These are phyloP conservation scores for Catotricha subobsoleta DNA, from an alignment of 2,888 invertebrate species.

Conservation along the genomic window DNA sequence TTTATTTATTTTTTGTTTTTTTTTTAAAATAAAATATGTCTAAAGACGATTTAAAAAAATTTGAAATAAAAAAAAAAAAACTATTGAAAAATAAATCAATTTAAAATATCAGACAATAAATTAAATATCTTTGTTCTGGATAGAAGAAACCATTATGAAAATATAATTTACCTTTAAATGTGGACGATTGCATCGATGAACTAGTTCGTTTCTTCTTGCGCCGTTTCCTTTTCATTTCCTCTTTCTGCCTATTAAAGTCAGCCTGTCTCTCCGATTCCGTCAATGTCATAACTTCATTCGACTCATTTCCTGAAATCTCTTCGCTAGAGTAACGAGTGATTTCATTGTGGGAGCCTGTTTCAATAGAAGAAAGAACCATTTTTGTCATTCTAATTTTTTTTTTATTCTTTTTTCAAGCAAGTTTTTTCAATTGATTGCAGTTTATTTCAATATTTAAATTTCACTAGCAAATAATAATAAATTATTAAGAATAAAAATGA, in stretches of 20 bases:
- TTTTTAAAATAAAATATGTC: background rate
- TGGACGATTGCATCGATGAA: conserved; percentile 72
- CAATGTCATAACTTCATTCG: conserved; percentile 22
- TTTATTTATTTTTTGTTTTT: background rate
- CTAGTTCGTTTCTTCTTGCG: conserved; percentile 82
- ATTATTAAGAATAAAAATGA: no score
- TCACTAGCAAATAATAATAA: no score
- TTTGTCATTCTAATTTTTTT: no score
- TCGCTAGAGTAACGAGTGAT: conserved; percentile 28
- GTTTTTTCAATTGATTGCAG: no score
- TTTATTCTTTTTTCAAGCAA: no score
- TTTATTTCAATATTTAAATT: no score
- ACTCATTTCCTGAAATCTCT: conserved; percentile 30
- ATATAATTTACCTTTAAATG: conserved; percentile 56
- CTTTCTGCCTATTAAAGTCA: conserved; percentile 60
- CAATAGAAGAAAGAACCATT: no score
- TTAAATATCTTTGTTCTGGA: no score
- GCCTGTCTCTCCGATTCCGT: conserved; percentile 29
- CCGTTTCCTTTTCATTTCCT: conserved; percentile 72
- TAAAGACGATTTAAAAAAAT: no score
- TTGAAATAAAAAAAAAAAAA: background rate
- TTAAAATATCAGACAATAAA: background rate
- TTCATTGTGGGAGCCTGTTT: conserved; percentile 16
- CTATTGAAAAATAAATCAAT: background rate
- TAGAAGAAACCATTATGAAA: background rate